These are phyloP conservation scores for Tinamus guttatus DNA, from an alignment of 2,113 vertebrate species.

Conservation along the genomic window DNA sequence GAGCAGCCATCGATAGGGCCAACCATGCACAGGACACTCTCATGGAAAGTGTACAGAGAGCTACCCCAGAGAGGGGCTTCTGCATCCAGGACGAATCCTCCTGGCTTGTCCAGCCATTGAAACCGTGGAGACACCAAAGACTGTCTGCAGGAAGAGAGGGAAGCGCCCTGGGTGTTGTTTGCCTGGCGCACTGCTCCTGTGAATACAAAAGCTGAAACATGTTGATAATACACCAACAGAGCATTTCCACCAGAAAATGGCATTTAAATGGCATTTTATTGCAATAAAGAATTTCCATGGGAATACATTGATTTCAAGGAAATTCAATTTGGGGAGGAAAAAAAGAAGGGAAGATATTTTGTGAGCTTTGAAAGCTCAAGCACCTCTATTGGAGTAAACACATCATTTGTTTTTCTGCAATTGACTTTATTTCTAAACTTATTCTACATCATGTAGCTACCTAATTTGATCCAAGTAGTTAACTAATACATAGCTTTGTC, in stretches of 20 bases:
- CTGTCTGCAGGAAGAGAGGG: not conserved
- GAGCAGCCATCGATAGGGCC: not conserved
- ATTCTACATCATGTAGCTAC: conserved; percentile 20
- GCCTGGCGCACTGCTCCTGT: not conserved
- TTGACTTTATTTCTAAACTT: conserved; percentile 50
- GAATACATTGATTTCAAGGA: conserved; percentile 59
- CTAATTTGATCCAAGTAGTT: conserved; percentile 14
- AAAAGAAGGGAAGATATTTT: conserved; percentile 9
- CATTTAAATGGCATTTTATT: conserved; percentile 18
- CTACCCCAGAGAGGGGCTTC: not conserved
- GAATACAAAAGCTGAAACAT: not conserved
- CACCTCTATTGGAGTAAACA: conserved; percentile 14
- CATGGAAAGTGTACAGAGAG: not conserved
- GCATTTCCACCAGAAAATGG: conserved; percentile 49
- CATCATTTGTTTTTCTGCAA: not conserved
- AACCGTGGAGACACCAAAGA: not conserved
- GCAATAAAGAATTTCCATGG: conserved; percentile 51
- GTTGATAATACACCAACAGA: not conserved
- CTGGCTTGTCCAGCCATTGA: not conserved
- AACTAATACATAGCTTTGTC: not conserved
- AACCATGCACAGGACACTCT: not conserved
- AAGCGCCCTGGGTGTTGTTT: not conserved
- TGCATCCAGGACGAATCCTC: not conserved
- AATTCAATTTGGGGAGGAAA: conserved; percentile 39
- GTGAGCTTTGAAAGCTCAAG: conserved; percentile 17